Percentiles rank a stretch among this genome's conserved stretches.
These are phyloP conservation scores for Grapholita molesta DNA, from an alignment of 1,140 invertebrate species.

Conservation along the genomic window DNA sequence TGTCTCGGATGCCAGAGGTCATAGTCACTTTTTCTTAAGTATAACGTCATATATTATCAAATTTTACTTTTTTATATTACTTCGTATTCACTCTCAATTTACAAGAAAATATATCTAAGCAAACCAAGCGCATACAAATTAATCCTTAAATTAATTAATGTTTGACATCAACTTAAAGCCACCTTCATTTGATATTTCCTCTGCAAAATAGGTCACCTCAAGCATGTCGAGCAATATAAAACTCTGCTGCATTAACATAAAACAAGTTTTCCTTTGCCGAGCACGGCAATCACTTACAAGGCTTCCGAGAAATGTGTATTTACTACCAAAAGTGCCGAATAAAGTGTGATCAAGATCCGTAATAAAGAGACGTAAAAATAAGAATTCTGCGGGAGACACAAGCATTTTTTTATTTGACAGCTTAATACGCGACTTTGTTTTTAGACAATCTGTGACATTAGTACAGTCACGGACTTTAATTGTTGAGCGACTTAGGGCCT, in stretches of 20 bases:
- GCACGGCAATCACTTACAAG: constrained; percentile 4
- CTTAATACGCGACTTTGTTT: not conserved
- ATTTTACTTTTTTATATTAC: no score
- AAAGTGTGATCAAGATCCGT: constrained; percentile 15
- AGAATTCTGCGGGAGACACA: constrained; percentile 2
- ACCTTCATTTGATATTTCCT: not conserved
- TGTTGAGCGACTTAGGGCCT: no score
- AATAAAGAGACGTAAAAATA: constrained; percentile 13
- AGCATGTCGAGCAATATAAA: not conserved
- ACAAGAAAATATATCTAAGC: not conserved
- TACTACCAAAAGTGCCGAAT: constrained; percentile 10
- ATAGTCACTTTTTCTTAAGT: no score
- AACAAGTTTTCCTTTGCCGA: not conserved
- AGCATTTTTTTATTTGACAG: not conserved
- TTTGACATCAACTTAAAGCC: constrained; percentile 2
- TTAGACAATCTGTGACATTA: not conserved
- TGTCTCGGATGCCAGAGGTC: no score
- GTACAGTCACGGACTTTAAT: no score
- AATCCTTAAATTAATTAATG: not conserved
- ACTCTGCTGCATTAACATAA: not conserved
- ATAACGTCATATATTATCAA: no score
- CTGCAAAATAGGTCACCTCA: not conserved
- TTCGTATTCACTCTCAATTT: not conserved
- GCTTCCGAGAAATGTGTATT: constrained; percentile 1
- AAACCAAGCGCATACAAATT: not conserved